Evolutionary conservation across 2,888 invertebrate species (phyloP), one percentile per base, ranked within the genome.

Genomic region (Lypha dubia): DNA sequence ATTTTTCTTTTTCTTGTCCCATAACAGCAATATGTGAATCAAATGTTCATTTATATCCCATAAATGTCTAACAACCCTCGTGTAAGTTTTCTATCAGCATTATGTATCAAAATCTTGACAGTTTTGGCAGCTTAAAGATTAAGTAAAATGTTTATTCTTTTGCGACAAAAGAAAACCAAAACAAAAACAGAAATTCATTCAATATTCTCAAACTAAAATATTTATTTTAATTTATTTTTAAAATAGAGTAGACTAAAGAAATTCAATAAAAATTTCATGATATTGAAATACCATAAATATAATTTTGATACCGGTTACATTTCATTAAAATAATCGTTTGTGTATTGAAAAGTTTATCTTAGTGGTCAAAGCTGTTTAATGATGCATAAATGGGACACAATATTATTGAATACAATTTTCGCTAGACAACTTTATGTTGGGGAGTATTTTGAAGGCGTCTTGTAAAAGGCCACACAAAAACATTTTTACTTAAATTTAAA

Each of bases 241-340:
- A 46, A 46, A 49, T 44, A 38, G 24, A 71, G 11, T 20, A 24
- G 9, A n/a, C n/a, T n/a, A n/a, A 7, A 56, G 56, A 17, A 35
- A 76, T 67, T 76, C 53, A 49, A 68, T 65, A 79, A 67, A 82
- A 28, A 70, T 51, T 79, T 53, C 74, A 70, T 79, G 56, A 79
- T 63, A 79, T 63, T 70, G 79, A 79, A 79, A 41, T 74, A 63
- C 22, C 63, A 83, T 65, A 83, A 83, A 74, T 65, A 70, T 68
- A 73, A 46, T 67, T n/a, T n/a, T 51, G 53, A 13, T 44, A 17
- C n/a, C 56, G 15, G 11, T 41, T 28, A 44, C 44, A 38, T 28
- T 44, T 46, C 17, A 44, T n/a, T 62, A 17, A 22, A 20, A 53
- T 17, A 65, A 56, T 65, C 32, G 20, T 44, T 56, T 20, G 6